Evolutionary conservation across 2,797 vertebrate genomes (phyloP), one percentile per base, ranked within the genome.

Genomic region (Phrynocephalus forsythii): DNA sequence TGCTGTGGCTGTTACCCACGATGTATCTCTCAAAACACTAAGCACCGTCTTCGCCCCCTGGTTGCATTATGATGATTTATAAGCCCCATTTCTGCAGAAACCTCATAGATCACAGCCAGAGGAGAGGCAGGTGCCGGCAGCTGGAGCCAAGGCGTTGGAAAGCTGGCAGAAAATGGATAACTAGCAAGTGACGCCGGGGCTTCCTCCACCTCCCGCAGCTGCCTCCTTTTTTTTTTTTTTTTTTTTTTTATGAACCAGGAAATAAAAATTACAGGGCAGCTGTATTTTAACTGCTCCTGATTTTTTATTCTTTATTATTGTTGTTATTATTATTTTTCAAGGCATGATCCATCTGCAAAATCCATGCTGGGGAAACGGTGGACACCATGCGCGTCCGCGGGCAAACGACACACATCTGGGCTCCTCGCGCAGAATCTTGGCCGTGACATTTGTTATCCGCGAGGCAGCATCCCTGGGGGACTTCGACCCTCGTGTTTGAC

Each of bases 31-130:
- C 95, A 95, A 95, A 92, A 94, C 97, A 97, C 97, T 96, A 97
- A 97, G 97, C 97, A 98, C 97, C 97, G 96, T 98, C 98, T 98
- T 98, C 33, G 33, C 97, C 97, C 96, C 94, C 94, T 94, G 96
- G 97, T 94, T 95, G 97, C 98, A 98, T 99, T 98, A 98, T 96
- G 93, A 94, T 99, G 99, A 99, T 99, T 99, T 98, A 99, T 99
- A 97, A 97, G 97, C 96, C 96, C 94, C 94, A 94, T 96, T 93
- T 96, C 97, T 94, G 96, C 95, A 92, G 97, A 96, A 97, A 98
- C 97, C 96, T 97, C 97, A 99, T 98, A 98, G 98, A 99, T 99
- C 98, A 99, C 95, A 97, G 95, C 86, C 93, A 95, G 97, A 95
- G 97, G 94, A 89, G 96, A 94, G 94, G 91, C 93, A 94, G 95